Conservation (phyloP, 2,888 invertebrate species). For the Argyresthia albistria region DNA sequence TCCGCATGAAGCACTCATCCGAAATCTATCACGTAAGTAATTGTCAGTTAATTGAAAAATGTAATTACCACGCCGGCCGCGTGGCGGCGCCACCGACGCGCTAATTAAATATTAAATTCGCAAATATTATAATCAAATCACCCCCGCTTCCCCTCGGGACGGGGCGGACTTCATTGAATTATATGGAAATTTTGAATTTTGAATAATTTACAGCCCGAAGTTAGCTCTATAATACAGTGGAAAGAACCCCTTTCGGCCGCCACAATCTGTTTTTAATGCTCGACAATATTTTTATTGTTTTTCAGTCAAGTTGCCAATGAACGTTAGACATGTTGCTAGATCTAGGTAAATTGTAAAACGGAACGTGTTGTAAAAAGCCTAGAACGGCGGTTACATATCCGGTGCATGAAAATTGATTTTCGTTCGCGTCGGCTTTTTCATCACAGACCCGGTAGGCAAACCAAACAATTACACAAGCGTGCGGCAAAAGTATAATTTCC, state of each 20-base stretch:
- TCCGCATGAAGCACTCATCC: slow-evolving; percentile 34
- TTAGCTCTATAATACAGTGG: neutral
- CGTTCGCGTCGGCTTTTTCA: slow-evolving; percentile 40
- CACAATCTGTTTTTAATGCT: neutral
- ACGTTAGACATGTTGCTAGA: no score
- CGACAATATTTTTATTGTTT: neutral
- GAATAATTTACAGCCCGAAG: slow-evolving; percentile 57
- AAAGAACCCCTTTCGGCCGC: neutral
- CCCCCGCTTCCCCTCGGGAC: slow-evolving; percentile 41
- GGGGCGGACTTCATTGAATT: slow-evolving; percentile 59
- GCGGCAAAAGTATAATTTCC: slow-evolving; percentile 63
- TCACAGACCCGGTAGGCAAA: slow-evolving; percentile 46
- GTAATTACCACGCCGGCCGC: slow-evolving; percentile 41
- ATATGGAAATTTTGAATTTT: slow-evolving; percentile 70
- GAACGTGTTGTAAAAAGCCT: neutral
- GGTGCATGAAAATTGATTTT: slow-evolving; percentile 58
- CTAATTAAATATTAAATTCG: slow-evolving; percentile 73
- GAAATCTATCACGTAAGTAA: slow-evolving; percentile 61
- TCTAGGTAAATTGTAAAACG: no score
- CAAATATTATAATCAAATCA: slow-evolving; percentile 52
- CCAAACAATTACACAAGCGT: slow-evolving; percentile 68
- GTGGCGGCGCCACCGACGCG: slow-evolving; percentile 37
- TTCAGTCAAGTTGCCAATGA: no score
- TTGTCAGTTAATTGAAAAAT: slow-evolving; percentile 71
- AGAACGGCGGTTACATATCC: slow-evolving; percentile 29